Evolutionary conservation across 2,797 vertebrate genomes (phyloP).

Genomic region (Alectoris magna): DNA sequence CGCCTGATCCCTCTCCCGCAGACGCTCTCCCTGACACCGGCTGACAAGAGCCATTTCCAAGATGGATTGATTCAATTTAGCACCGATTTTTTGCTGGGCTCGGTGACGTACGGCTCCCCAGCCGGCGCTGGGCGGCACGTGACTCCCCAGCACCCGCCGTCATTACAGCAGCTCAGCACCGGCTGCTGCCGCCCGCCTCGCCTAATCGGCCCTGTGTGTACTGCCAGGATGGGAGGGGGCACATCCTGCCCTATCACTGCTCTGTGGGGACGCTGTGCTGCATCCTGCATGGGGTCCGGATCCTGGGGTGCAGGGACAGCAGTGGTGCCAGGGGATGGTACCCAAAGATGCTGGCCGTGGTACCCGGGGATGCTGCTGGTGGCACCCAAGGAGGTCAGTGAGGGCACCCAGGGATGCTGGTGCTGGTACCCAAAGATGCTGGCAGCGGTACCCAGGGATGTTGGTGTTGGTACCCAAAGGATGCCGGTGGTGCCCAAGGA

Average conservation of each 20-base stretch:
- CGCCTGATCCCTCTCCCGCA: conserved; percentile 76
- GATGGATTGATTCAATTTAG: conserved; percentile 92
- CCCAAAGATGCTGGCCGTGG: background rate
- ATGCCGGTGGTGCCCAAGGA: background rate
- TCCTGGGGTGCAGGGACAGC: background rate
- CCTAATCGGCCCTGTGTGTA: conserved; percentile 1
- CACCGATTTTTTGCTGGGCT: conserved; percentile 82
- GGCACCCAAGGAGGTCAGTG: background rate
- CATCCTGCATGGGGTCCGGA: fast-evolving
- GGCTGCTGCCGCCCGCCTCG: conserved; percentile 25
- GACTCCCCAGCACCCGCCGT: conserved; percentile 72
- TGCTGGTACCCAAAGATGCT: no score
- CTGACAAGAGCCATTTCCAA: conserved; percentile 89
- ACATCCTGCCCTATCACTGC: background rate
- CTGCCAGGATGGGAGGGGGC: fast-evolving
- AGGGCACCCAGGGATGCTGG: no score
- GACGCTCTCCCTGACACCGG: conserved; percentile 81
- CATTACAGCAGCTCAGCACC: conserved; percentile 68
- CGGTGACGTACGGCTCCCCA: conserved; percentile 81
- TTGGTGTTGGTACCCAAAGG: background rate
- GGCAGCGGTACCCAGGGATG: background rate
- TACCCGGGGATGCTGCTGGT: background rate
- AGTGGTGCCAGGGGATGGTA: background rate
- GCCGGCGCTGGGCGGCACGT: conserved; percentile 65
- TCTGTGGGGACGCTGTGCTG: fast-evolving